phyloP scores from a whole-genome alignment of 2,888 invertebrate species.

The Nymphalis urticae region DNA sequence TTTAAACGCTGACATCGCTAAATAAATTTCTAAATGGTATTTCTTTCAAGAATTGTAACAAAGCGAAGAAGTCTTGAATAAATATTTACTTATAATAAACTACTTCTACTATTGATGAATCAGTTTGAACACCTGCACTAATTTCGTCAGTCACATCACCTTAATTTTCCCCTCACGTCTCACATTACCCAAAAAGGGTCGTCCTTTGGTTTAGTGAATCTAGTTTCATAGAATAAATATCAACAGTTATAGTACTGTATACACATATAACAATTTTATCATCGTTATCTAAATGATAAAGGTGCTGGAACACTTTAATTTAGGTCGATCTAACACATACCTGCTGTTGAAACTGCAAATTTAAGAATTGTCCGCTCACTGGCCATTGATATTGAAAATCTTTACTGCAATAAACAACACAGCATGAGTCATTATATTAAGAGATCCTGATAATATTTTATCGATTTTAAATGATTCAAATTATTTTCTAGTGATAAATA shows the following conservation, averaged over 20 bases:
- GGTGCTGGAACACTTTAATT: conserved; percentile 63
- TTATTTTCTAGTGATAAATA: conserved; percentile 12
- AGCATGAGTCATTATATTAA: conserved; percentile 10
- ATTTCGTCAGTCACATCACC: conserved; percentile 3
- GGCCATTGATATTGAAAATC: background rate
- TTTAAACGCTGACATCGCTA: no score
- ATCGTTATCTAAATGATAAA: conserved; percentile 75
- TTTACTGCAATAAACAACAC: conserved; percentile 18
- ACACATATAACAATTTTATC: conserved; percentile 69
- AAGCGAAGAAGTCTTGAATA: no score
- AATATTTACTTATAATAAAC: background rate
- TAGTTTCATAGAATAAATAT: conserved; percentile 43
- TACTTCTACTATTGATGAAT: background rate
- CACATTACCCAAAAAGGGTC: conserved; percentile 14
- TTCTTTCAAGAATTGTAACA: no score
- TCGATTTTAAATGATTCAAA: background rate
- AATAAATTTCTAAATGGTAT: no score
- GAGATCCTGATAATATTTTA: conserved; percentile 4
- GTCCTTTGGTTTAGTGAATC: conserved; percentile 24
- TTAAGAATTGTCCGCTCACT: conserved; percentile 15
- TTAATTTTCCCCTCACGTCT: conserved; percentile 33
- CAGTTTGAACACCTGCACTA: conserved; percentile 35
- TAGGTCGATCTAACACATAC: conserved; percentile 65
- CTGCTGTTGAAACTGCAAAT: conserved; percentile 43
- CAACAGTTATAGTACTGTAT: conserved; percentile 45